Percentiles rank a stretch among this genome's conserved stretches.
These are phyloP conservation scores for Leistus spinibarbis DNA, from an alignment of 2,888 invertebrate species.

Conservation along the genomic window DNA sequence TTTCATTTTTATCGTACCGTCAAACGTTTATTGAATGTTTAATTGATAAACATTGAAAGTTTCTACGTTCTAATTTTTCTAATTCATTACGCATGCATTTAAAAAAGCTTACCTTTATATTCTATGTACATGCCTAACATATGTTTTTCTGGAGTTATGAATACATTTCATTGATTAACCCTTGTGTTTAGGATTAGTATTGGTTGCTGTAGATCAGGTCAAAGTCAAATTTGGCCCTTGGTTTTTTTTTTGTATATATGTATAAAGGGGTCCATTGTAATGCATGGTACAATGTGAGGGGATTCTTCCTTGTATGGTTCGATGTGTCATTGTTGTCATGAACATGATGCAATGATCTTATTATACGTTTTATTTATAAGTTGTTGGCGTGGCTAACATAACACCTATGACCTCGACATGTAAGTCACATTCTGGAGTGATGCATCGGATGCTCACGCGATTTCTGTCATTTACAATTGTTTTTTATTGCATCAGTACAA, in stretches of 20 bases:
- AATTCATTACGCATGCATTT: no score
- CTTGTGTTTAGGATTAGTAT: no score
- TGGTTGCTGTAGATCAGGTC: neutral
- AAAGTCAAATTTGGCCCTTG: neutral
- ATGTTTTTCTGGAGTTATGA: no score
- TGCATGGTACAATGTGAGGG: neutral
- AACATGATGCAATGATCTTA: constrained; percentile 20
- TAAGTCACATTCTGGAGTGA: constrained; percentile 31
- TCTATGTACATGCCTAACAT: no score
- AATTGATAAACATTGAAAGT: neutral
- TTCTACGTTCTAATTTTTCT: neutral
- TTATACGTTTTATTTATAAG: constrained; percentile 19
- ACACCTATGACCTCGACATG: constrained; percentile 29
- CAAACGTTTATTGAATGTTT: neutral
- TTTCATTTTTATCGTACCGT: neutral
- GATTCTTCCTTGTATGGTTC: constrained; percentile 6
- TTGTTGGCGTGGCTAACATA: constrained; percentile 7
- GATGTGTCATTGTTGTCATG: constrained; percentile 22
- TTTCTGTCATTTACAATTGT: constrained; percentile 17
- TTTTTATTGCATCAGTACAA: constrained; percentile 20
- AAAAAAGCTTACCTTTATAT: no score
- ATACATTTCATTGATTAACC: no score
- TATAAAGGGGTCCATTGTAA: neutral
- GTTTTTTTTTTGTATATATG: no score
- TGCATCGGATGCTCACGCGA: constrained; percentile 12